Conservation (phyloP, 2,113 vertebrate genomes). For the Phalacrocorax brasilianus region DNA sequence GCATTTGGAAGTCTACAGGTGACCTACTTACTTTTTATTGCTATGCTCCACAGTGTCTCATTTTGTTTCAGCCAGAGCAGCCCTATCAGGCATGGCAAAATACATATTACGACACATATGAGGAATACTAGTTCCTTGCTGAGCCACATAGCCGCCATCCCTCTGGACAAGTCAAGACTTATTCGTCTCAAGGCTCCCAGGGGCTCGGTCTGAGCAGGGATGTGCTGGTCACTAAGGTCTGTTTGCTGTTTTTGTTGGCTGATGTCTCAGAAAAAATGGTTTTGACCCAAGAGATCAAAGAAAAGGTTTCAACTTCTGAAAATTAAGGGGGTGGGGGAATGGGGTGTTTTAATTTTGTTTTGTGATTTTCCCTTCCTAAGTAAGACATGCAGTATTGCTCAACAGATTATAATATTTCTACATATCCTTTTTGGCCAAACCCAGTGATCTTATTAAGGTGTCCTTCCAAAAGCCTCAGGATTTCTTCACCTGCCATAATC, state of each 20-base stretch:
- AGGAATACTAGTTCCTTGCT: not conserved
- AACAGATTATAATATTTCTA: constrained; percentile 24
- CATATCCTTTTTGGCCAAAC: not conserved
- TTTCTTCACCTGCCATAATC: constrained; percentile 2
- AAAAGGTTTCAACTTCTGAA: not conserved
- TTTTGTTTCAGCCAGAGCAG: not conserved
- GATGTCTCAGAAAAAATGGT: not conserved
- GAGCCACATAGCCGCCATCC: not conserved
- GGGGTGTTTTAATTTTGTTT: not conserved
- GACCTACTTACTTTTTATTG: constrained; percentile 18
- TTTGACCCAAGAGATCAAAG: not conserved
- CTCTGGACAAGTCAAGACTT: not conserved
- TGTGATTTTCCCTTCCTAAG: not conserved
- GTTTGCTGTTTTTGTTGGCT: not conserved
- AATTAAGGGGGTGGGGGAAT: not conserved
- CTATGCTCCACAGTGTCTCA: not conserved
- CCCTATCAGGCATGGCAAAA: constrained; percentile 12
- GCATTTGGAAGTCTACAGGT: not conserved
- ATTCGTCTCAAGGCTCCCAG: not conserved
- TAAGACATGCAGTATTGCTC: not conserved
- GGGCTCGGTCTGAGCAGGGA: not conserved
- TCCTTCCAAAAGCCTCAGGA: not conserved
- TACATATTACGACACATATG: not conserved
- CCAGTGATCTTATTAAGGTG: not conserved
- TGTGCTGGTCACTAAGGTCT: not conserved